Conservation (phyloP, 2,888 invertebrate species). For the Diogma glabrata region DNA sequence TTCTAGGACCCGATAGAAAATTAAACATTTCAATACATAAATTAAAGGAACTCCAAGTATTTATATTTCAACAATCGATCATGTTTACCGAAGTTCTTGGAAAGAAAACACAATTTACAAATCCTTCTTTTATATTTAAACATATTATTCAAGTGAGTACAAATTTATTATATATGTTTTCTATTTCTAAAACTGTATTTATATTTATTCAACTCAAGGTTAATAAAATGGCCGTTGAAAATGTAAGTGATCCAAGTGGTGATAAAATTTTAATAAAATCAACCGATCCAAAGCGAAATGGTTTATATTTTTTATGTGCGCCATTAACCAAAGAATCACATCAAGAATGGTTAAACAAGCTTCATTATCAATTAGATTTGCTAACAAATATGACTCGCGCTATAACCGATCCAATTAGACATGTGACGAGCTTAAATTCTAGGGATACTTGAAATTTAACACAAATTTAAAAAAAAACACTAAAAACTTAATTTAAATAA, state of each 20-base stretch:
- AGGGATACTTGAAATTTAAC: background rate
- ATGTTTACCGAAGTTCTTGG: conserved; percentile 93
- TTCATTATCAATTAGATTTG: background rate
- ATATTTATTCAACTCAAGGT: conserved; percentile 47
- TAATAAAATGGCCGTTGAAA: conserved; percentile 83
- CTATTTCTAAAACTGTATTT: background rate
- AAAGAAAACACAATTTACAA: conserved; percentile 82
- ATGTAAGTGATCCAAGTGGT: conserved; percentile 50
- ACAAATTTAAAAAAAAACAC: background rate
- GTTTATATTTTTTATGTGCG: conserved; percentile 67
- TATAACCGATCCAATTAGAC: background rate
- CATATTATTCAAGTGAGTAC: conserved; percentile 80
- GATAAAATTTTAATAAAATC: conserved; percentile 70
- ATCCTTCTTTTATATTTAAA: conserved; percentile 90
- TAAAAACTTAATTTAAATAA: background rate
- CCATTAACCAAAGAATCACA: conserved; percentile 60
- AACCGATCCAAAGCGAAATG: conserved; percentile 66
- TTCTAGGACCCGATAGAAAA: conserved; percentile 35
- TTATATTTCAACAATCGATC: conserved; percentile 95
- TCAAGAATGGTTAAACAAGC: conserved; percentile 54
- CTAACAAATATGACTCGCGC: background rate
- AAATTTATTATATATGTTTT: conserved; percentile 1
- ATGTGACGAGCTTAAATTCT: no score
- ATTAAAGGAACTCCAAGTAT: conserved; percentile 80
- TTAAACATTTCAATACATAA: conserved; percentile 29